A percentile compares a stretch with the other conserved stretches of the same genome.
These are phyloP conservation scores for Lordiphosa collinella DNA, from an alignment of 1,140 invertebrate genomes.

Conservation along the genomic window DNA sequence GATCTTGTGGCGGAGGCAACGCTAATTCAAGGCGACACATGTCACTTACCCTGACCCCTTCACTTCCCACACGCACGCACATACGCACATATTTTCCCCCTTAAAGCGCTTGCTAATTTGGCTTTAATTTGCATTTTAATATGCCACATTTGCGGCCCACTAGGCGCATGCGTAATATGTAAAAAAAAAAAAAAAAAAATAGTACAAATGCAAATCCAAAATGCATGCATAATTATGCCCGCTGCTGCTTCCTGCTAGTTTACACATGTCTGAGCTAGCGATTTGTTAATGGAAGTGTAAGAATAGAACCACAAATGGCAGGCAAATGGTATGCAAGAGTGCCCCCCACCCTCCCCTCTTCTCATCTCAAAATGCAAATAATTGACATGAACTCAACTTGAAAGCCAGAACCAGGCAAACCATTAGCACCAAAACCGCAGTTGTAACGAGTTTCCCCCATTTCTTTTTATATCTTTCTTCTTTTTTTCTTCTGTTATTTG, in stretches of 20 bases:
- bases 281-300: too few species aligned
- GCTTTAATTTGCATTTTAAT: conserved; percentile 74
- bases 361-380: conserved; percentile 55
- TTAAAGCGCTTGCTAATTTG: conserved; percentile 60
- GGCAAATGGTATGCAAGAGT: conserved; percentile 58
- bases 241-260: background rate
- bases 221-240: conserved; percentile 40
- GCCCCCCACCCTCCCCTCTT: conserved; percentile 5
- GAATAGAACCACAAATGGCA: conserved; percentile 5
- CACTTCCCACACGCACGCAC: background rate
- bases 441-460: conserved; percentile 34
- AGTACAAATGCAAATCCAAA: conserved; percentile 68
- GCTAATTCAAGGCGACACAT: conserved; percentile 17
- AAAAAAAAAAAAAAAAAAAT: conserved; percentile 13
- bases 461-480: conserved; percentile 2
- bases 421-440: conserved; percentile 27
- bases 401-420: conserved; percentile 2
- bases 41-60: background rate
- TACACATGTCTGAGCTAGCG: background rate
- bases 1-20: background rate
- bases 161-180: conserved; percentile 53
- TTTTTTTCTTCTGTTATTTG: conserved; percentile 18
- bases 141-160: conserved; percentile 43
- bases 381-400: conserved; percentile 49
- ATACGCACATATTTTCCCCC: conserved; percentile 7